Percentiles rank a stretch among this genome's conserved stretches.
Evolutionary conservation across 2,888 invertebrate genomes (phyloP).

Genomic region (Hyalella azteca): DNA sequence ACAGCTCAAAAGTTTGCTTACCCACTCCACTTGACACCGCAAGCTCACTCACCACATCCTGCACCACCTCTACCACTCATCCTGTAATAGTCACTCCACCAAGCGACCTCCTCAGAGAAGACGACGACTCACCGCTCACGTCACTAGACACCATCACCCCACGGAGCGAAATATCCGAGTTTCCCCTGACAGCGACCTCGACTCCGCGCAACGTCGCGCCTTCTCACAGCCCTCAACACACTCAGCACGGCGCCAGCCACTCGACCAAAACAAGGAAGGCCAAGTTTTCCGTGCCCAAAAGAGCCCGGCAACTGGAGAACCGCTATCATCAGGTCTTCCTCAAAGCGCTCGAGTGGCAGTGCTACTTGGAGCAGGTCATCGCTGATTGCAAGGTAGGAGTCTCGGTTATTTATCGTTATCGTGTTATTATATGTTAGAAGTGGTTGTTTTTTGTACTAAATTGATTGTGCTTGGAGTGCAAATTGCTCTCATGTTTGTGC

Average conservation of each 20-base stretch:
- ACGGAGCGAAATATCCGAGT: conserved; percentile 29
- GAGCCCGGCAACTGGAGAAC: conserved; percentile 77
- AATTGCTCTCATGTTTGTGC: not conserved
- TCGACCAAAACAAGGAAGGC: not conserved
- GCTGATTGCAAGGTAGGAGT: conserved; percentile 53
- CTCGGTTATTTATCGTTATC: no score
- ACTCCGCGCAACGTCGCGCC: conserved; percentile 8
- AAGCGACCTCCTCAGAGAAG: not conserved
- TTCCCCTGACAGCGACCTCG: conserved; percentile 26
- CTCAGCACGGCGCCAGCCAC: not conserved
- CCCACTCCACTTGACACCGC: not conserved
- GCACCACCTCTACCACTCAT: not conserved
- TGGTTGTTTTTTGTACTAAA: not conserved
- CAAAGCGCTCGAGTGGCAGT: conserved; percentile 89
- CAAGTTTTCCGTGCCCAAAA: conserved; percentile 63
- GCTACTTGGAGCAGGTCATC: conserved; percentile 76
- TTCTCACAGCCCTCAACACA: conserved; percentile 35
- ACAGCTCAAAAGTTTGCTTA: conserved; percentile 2
- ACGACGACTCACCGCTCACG: conserved; percentile 16
- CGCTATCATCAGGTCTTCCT: conserved; percentile 90
- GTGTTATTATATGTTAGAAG: no score
- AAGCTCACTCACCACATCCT: conserved; percentile 23
- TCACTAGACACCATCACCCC: conserved; percentile 21
- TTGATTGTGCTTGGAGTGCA: not conserved
- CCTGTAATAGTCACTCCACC: not conserved